Base-by-base conservation (phyloP, 2,113 vertebrate genomes). In the Mandrillus leucophaeus region DNA sequence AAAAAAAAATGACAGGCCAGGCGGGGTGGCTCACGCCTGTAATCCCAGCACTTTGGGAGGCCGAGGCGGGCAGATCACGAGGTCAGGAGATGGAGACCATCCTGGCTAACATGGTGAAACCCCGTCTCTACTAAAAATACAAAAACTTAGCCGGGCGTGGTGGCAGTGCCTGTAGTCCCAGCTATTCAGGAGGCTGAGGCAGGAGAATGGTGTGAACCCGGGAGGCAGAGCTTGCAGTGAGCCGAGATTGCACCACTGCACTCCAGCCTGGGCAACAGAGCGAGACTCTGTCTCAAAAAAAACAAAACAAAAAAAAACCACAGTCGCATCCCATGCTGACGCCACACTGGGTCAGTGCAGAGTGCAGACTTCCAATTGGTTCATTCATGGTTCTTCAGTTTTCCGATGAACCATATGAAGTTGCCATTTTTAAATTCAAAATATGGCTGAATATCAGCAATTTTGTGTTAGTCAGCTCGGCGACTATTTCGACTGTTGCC, bases 341-440 rank as follows among this genome's bases (percentile, higher is more conserved):
- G 14, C 59, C 20, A 14, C 40, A 0, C 11, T 4, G 50, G 18
- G n/a, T 43, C 72, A 3, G n/a, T 48, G 0, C n/a, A 32, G 32
- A 17, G 48, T 2, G 2, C 2, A 25, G 38, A 84, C 5, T 20
- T 18, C 73, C 3, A 1, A 0, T 0, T 0, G 13, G 30, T 18
- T 38, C 40, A 0, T 32, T 76, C 48, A 25, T 10, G 43, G 64
- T 43, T 2, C 30, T 32, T 55, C 30, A 11, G 13, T n/a, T 43
- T 45, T 78, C 43, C 43, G 61, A 13, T 16, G 83, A 68, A 12
- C 52, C 9, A 0, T 5, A 25, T n/a, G 70, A 59, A 40, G 50
- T 11, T 55, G 7, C 52, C 55, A 0, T 20, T 27, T 38, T 70
- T 76, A 57, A 12, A 8, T 64, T 38, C 27, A 23, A 32, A 55